Base-by-base conservation (phyloP, 2,888 invertebrate species). In the Temnothorax rugatulus region DNA sequence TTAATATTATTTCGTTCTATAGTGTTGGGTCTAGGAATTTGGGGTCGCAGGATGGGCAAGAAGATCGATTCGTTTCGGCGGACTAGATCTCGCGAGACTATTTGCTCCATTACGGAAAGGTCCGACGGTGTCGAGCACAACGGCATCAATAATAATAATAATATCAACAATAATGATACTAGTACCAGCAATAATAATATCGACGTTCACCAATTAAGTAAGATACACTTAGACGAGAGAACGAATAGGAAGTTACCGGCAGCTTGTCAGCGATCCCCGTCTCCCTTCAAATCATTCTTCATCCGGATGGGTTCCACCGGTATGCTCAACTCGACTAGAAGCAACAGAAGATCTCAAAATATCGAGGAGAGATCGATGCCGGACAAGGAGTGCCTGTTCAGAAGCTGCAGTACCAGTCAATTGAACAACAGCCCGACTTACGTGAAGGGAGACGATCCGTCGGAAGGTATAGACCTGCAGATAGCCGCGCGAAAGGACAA, bases 21-120 rank as follows among this genome's bases (percentile, higher is more conserved):
- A 90, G 90, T 86, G 71, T 88, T 91, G 91, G 93, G 94, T 77
- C 87, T 94, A 15, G 93, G 94, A 57, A 92, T 94, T 34, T 97
- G 97, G 97, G 97, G 97, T 92, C 96, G 97, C 86, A 96, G 97
- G 88, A 97, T 97, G 97, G 97, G 97, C 88, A 97, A 97, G 91
- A 97, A 97, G 94, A 95, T 97, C 92, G 97, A 97, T 92, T 96
- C 97, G 93, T 95, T 97, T 85, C 97, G 97, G 89, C 96, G 97
- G 90, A 95, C 96, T 77, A 97, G 97, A 79, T 95, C 96, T 91
- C 96, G 97, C 94, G 96, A 97, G 93, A 94, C 95, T 50, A 93
- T 95, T 79, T 94, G 93, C 79, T 93, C 89, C 87, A 95, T 92
- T 85, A 94, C 92, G 61, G 95, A 95, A 74, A 93, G 95, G 38